phyloP scores from a whole-genome alignment of 2,113 vertebrate genomes.

The Erythrolamprus reginae region DNA sequence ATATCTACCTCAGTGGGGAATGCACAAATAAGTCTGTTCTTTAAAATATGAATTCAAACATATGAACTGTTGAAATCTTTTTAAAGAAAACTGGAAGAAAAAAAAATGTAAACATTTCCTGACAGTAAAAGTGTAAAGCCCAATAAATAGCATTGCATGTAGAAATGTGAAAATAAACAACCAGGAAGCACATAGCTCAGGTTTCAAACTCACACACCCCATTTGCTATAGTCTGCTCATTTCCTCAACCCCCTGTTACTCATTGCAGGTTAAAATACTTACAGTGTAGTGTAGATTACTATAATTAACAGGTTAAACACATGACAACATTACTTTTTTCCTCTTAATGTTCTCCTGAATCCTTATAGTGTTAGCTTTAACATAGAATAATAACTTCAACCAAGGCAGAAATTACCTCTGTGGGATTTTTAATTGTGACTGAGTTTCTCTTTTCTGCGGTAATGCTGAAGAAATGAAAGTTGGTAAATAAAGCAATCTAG shows the following conservation, averaged over 20 bases:
- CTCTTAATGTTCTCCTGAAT: conserved; percentile 53
- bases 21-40: conserved; percentile 28
- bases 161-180: conserved; percentile 58
- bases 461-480: conserved; percentile 58
- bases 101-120: conserved; percentile 51
- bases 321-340: conserved; percentile 55
- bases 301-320: conserved; percentile 61
- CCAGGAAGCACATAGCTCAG: conserved; percentile 49
- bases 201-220: conserved; percentile 10
- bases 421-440: conserved; percentile 48
- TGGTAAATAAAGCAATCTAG: conserved; percentile 58
- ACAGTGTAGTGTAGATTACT: conserved; percentile 52
- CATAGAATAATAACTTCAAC: conserved; percentile 45
- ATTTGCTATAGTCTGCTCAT: conserved; percentile 48
- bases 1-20: conserved; percentile 34
- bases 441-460: conserved; percentile 55
- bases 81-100: conserved; percentile 34
- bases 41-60: conserved; percentile 21
- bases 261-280: conserved; percentile 55
- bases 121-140: conserved; percentile 28
- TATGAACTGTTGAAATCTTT: conserved; percentile 34
- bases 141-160: conserved; percentile 36
- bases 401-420: conserved; percentile 42
- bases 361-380: conserved; percentile 46
- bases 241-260: conserved; percentile 56